Evolutionary conservation across 2,797 vertebrate genomes (phyloP), one percentile per base, ranked within the genome.

Genomic region (Leuciscus waleckii): DNA sequence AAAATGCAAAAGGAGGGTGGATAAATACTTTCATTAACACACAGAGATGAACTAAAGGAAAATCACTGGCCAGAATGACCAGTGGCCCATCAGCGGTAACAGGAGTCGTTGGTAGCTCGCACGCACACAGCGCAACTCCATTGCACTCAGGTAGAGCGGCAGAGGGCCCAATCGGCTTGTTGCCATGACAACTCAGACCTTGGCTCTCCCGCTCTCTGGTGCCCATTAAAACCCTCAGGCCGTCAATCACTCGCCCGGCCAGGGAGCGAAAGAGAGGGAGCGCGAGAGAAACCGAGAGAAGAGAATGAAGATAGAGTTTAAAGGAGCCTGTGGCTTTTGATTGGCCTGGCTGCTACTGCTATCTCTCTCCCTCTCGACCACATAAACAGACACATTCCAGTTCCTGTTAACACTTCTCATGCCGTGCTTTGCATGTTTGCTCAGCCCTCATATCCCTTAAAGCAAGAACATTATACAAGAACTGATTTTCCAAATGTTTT

Each of bases 141-240:
- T 92, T 93, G 93, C 91, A 92, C 93, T 93, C 94, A 95, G 94
- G 94, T 95, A 94, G 93, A 94, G 93, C 94, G 90, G 94, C 91
- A 92, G 94, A 94, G 93, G 93, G 93, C 94, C 94, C 93, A 92
- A 92, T 95, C 94, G 94, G 92, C 94, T 94, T 93, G 96, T 96
- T 96, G 95, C 95, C 93, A 96, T 96, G 95, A 95, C 93, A 95
- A 96, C 96, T 92, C 93, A 94, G 94, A 95, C 95, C 95, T 95
- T 94, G 93, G 94, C 93, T 95, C 94, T 95, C 93, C 93, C 92
- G 94, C 95, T 96, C 95, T 95, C 93, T 92, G 93, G 94, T 94
- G 94, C 94, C 95, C 94, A 95, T 95, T 95, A 95, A 95, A 95
- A 95, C 94, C 95, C 95, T 95, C 95, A 93, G 94, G 94, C 95